Evolutionary conservation across 2,113 vertebrate genomes (phyloP).

Genomic region (Campylorhamphus procurvoides): DNA sequence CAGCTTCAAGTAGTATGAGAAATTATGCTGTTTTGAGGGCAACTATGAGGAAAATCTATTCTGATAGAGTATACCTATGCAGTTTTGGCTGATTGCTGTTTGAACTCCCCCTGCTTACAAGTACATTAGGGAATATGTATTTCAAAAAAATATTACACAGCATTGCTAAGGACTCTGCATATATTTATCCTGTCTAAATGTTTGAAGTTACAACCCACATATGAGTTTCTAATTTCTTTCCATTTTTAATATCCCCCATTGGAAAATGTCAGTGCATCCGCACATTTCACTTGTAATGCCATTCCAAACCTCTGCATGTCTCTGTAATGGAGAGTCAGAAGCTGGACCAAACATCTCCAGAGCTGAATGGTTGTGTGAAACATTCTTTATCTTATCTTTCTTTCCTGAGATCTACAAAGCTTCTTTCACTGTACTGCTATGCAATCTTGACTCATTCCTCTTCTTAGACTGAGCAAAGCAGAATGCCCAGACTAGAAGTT

Average conservation of each 20-base stretch:
- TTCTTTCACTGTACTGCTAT: background rate
- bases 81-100: conserved; percentile 69
- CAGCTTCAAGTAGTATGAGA: conserved; percentile 63
- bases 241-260: background rate
- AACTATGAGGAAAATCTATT: conserved; percentile 59
- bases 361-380: background rate
- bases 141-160: conserved; percentile 36
- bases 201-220: conserved; percentile 36
- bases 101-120: conserved; percentile 66
- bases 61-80: conserved; percentile 48
- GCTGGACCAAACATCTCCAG: background rate
- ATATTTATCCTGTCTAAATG: background rate
- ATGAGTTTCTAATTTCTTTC: conserved; percentile 53
- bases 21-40: conserved; percentile 62
- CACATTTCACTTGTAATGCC: background rate
- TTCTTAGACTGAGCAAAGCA: background rate
- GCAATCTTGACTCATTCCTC: background rate
- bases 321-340: background rate
- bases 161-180: conserved; percentile 9
- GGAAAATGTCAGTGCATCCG: conserved; percentile 21
- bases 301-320: background rate
- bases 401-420: background rate
- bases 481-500: background rate
- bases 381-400: background rate
- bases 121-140: conserved; percentile 36